Conservation (phyloP, 2,888 invertebrate species). For the Crematogaster levior region DNA sequence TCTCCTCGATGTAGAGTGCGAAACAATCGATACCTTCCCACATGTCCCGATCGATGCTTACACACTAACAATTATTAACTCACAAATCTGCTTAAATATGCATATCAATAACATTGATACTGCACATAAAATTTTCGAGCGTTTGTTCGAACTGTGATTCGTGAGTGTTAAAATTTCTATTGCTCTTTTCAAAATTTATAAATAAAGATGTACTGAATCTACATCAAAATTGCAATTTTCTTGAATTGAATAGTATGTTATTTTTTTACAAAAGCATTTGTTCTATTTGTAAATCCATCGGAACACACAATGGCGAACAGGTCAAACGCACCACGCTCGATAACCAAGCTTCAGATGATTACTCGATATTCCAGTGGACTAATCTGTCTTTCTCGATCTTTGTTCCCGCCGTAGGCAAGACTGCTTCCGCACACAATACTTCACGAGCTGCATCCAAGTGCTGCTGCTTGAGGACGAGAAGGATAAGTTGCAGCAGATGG, state of each 20-base stretch:
- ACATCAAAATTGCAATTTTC: background rate
- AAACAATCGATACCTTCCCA: constrained; percentile 24
- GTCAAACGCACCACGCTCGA: background rate
- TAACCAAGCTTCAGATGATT: background rate
- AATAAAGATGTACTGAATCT: background rate
- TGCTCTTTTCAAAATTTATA: background rate
- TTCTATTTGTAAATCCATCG: background rate
- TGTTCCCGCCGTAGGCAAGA: constrained; percentile 88
- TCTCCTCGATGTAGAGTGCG: background rate
- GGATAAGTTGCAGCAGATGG: constrained; percentile 92
- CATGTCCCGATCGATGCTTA: background rate
- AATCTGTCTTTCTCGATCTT: constrained; percentile 32
- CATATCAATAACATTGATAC: background rate
- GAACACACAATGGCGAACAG: background rate
- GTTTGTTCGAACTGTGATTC: background rate
- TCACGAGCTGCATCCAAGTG: constrained; percentile 93
- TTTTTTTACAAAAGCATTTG: background rate
- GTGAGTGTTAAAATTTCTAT: background rate
- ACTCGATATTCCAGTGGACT: background rate
- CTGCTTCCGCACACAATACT: constrained; percentile 93
- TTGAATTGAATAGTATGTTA: background rate
- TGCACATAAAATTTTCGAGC: background rate
- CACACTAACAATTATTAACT: constrained; percentile 32
- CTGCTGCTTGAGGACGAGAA: constrained; percentile 92
- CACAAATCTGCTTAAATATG: background rate